phyloP scores from a whole-genome alignment of 2,888 invertebrate species.

The Tigriopus californicus region DNA sequence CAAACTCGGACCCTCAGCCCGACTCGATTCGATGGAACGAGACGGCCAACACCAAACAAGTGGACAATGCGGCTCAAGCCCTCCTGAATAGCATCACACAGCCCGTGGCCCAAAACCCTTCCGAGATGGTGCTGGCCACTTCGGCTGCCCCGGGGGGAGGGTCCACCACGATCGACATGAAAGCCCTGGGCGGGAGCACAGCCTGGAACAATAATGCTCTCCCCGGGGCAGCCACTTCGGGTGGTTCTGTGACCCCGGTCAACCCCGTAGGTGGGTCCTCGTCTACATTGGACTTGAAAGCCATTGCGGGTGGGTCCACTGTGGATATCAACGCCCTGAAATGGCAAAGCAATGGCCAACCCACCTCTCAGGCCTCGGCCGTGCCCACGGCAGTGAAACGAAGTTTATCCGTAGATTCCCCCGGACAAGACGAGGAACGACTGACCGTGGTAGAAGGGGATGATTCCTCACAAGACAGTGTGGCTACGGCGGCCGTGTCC shows the following conservation, averaged over 20 bases:
- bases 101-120: not conserved
- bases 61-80: conserved; percentile 1
- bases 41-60: not conserved
- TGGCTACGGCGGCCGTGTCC: not conserved
- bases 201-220: conserved; percentile 3
- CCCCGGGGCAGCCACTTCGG: not conserved
- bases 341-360: conserved; percentile 1
- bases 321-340: conserved; percentile 10
- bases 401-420: conserved; percentile 7
- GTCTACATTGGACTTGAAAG: not conserved
- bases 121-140: not conserved
- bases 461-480: conserved; percentile 11
- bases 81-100: conserved; percentile 6
- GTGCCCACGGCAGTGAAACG: not conserved
- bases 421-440: conserved; percentile 11
- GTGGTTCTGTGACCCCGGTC: not conserved
- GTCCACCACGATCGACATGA: conserved; percentile 11
- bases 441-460: conserved; percentile 12
- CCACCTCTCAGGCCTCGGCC: not conserved
- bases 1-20: not conserved
- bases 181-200: conserved; percentile 1
- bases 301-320: not conserved
- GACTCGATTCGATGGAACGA: not conserved
- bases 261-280: not conserved
- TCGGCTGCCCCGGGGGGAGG: not conserved